These are phyloP conservation scores for Papilio helenus DNA, from an alignment of 1,140 invertebrate species.

Conservation along the genomic window DNA sequence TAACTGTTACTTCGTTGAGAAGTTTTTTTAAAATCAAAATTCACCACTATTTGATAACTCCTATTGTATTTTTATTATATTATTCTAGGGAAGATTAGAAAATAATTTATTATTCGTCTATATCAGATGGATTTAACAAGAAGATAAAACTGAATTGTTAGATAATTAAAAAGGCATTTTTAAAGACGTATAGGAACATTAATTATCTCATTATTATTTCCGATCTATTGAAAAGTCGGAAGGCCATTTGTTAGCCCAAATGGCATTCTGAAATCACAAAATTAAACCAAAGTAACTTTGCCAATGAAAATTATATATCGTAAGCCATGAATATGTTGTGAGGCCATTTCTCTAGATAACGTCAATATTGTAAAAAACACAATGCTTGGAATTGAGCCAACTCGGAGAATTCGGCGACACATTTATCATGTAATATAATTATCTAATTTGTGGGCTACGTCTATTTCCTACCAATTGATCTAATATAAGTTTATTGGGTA, in stretches of 20 bases:
- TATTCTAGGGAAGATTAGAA: too few relatives aligned
- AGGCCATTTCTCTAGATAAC: constrained; percentile 34
- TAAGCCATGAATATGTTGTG: constrained; percentile 31
- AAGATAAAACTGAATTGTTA: neutral
- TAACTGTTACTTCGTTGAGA: neutral
- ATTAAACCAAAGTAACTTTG: constrained; percentile 28
- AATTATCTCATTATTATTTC: neutral
- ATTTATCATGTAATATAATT: constrained; percentile 36
- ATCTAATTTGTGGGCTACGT: constrained; percentile 30
- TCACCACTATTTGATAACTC: neutral
- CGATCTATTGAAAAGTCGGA: constrained; percentile 4
- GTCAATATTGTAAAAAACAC: constrained; percentile 39
- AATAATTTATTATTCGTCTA: too few relatives aligned
- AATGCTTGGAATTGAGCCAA: constrained; percentile 30
- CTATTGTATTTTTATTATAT: neutral
- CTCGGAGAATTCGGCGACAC: constrained; percentile 14
- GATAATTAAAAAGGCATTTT: too few relatives aligned
- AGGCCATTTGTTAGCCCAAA: neutral
- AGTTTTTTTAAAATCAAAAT: too few relatives aligned
- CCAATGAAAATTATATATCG: constrained; percentile 35
- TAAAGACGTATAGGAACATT: neutral
- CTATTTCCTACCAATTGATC: constrained; percentile 23
- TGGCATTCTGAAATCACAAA: neutral
- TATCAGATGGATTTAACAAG: too few relatives aligned
- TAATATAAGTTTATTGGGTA: constrained; percentile 11